Base-by-base conservation (phyloP, 2,888 invertebrate species). In the Andrena bucephala region DNA sequence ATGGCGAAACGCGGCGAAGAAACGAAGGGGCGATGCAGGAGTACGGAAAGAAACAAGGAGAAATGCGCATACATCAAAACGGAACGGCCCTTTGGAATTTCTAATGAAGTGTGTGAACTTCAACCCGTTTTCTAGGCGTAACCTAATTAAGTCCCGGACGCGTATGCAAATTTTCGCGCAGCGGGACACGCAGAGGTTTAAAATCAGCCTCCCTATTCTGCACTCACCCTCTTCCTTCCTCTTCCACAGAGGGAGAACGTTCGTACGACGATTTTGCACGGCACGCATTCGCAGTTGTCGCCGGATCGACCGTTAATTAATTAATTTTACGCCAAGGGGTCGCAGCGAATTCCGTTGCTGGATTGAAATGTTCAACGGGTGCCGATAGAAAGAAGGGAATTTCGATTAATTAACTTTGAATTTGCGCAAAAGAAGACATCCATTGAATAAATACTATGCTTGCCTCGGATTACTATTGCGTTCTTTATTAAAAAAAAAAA, bases 31-130 rank as follows among this genome's bases (percentile, higher is more conserved):
- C 68, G 48, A 31, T 16, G 54, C 31, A 67, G 52, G 67, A 81
- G 67, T 67, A 52, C 63, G 31, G 65, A 76, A 66, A 77, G 66
- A 79, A 77, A 78, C 81, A 81, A 81, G 84, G 75, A 87, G 73
- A 68, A 74, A 77, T 68, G 67, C 31, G 77, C 72, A 57, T 74
- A 77, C 77, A 78, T 86, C 69, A 65, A 83, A 77, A 84, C 73
- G 85, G 75, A 83, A 86, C 87, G 83, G 83, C 89, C 89, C 87
- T 88, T 83, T 81, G 90, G 93, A 93, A 93, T 92, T 91, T 89
- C 89, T 92, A 92, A 93, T 92, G 92, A 92, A 90, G 90, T 91
- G 93, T 93, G 93, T 92, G 93, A 93, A 93, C 93, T 91, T 85
- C 89, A 89, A 91, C 90, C 92, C 91, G 91, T 92, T 89, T 90